A percentile compares a stretch with the other conserved stretches of the same genome.
Conservation (phyloP, 1,140 invertebrate species). For the Asobara japonica region DNA sequence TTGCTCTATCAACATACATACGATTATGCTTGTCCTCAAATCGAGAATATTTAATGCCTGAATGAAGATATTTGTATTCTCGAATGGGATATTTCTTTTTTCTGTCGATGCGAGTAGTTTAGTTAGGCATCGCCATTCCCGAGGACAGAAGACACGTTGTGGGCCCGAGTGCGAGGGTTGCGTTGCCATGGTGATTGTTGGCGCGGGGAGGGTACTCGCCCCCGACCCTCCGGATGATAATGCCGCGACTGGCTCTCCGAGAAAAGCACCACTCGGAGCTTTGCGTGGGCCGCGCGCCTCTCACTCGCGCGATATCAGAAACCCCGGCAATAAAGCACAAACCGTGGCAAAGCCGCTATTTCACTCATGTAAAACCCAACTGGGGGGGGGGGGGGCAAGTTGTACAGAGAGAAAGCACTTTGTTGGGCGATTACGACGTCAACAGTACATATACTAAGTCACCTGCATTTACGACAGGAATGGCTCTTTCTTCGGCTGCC, state of each 20-base stretch:
- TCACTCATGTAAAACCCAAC: neutral
- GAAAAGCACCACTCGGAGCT: constrained; percentile 37
- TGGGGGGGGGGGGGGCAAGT: neutral
- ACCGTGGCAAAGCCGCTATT: constrained; percentile 42
- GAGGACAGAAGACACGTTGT: constrained; percentile 59
- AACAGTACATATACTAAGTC: constrained; percentile 12
- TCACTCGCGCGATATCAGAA: constrained; percentile 60
- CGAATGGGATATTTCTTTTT: neutral
- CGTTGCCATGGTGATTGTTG: constrained; percentile 63
- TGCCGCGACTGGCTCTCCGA: constrained; percentile 57
- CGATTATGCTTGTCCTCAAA: no score
- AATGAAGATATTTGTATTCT: no score
- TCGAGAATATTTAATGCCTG: no score
- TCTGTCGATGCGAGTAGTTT: no score
- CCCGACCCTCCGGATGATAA: constrained; percentile 62
- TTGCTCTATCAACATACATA: no score
- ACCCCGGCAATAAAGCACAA: constrained; percentile 56
- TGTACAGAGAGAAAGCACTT: neutral
- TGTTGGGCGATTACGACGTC: constrained; percentile 8
- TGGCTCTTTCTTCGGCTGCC: neutral
- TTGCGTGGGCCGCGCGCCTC: constrained; percentile 28
- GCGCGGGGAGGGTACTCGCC: constrained; percentile 59
- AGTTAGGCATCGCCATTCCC: constrained; percentile 60
- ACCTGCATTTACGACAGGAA: neutral
- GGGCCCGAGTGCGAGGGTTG: constrained; percentile 55